These are phyloP conservation scores for Platycnemis pennipes DNA, from an alignment of 2,888 invertebrate species.

Conservation along the genomic window DNA sequence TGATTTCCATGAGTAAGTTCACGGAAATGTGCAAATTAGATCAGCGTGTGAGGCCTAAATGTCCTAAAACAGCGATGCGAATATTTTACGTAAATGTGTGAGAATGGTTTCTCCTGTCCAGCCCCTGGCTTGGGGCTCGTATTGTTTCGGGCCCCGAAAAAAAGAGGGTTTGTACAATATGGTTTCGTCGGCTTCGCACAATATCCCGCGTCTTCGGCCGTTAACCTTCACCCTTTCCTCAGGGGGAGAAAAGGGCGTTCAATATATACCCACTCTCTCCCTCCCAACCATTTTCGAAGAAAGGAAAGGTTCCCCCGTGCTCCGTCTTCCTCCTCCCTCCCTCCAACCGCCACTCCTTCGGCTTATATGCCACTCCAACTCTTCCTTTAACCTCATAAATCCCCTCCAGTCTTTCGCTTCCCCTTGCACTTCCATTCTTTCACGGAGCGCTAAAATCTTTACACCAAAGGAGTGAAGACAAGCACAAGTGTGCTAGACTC, in stretches of 20 bases:
- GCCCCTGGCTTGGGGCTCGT: not conserved
- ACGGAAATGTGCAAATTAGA: too few species aligned
- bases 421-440: not conserved
- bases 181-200: not conserved
- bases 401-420: not conserved
- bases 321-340: not conserved
- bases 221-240: slow-evolving; percentile 36
- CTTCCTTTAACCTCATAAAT: not conserved
- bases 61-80: too few species aligned
- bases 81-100: not conserved
- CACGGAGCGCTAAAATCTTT: not conserved
- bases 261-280: not conserved
- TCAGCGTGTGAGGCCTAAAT: too few species aligned
- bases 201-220: not conserved
- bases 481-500: too few species aligned
- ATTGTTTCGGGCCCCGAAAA: not conserved
- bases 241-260: not conserved
- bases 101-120: not conserved
- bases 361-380: slow-evolving; percentile 2
- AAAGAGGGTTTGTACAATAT: not conserved
- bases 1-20: too few species aligned
- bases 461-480: not conserved
- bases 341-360: not conserved
- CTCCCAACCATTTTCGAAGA: slow-evolving; percentile 17
- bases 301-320: not conserved